phyloP scores from a whole-genome alignment of 2,113 vertebrate species.

The Myiopsitta monachus region DNA sequence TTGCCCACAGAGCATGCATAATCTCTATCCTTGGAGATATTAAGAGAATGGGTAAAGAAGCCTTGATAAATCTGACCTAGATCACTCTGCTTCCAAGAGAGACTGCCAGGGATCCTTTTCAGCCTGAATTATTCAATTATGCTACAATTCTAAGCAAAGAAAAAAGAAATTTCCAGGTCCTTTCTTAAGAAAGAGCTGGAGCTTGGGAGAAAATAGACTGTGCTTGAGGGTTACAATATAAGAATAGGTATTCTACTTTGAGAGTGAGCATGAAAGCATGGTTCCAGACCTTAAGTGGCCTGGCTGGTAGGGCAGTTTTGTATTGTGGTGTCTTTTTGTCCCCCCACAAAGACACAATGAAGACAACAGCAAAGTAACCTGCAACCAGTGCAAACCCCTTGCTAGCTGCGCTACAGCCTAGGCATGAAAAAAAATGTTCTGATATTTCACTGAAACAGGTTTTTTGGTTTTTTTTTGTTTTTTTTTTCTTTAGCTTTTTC shows the following conservation, averaged over 20 bases:
- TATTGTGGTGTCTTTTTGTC: not conserved
- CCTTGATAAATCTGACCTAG: not conserved
- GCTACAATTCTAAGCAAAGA: not conserved
- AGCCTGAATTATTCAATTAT: not conserved
- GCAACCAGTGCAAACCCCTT: not conserved
- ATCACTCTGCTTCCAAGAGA: not conserved
- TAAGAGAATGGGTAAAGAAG: not conserved
- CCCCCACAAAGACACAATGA: not conserved
- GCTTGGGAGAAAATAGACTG: not conserved
- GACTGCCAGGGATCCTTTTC: not conserved
- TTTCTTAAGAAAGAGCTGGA: not conserved
- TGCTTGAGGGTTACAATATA: not conserved
- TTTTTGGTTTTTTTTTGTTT: not conserved
- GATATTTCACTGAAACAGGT: not conserved
- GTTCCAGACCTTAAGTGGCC: not conserved
- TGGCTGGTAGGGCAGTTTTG: not conserved
- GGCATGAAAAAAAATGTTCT: rapidly evolving
- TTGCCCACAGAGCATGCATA: not conserved
- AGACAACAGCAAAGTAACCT: not conserved
- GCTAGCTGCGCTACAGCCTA: not conserved
- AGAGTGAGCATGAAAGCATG: not conserved
- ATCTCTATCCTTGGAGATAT: not conserved
- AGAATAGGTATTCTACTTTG: not conserved
- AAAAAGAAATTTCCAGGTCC: not conserved
- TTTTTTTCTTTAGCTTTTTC: not conserved